phyloP scores from a whole-genome alignment of 2,797 vertebrate genomes.

The Lepilemur septentrionalis region DNA sequence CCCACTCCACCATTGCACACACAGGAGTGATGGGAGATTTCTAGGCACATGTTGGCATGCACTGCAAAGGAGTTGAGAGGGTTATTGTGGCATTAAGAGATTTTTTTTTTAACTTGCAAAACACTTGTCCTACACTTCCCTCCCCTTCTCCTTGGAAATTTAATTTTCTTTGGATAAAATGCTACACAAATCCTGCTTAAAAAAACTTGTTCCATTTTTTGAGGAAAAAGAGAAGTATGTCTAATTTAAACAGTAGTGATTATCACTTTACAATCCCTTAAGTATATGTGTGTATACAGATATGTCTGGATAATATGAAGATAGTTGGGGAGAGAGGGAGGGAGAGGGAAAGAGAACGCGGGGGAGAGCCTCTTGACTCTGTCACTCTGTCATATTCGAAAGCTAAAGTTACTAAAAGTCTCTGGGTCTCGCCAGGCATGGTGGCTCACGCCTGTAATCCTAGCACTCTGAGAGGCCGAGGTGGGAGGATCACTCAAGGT shows the following conservation, averaged over 20 bases:
- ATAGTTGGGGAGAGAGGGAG: neutral
- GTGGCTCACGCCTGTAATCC: no score
- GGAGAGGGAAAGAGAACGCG: neutral
- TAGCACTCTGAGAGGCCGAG: no score
- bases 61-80: fast-evolving
- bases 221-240: neutral
- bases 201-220: neutral
- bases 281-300: neutral
- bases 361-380: neutral
- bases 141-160: neutral
- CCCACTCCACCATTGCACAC: neutral
- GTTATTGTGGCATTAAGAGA: neutral
- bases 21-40: neutral
- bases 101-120: neutral
- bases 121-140: neutral
- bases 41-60: fast-evolving
- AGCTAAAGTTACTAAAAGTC: neutral
- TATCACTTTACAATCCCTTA: neutral
- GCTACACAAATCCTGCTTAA: neutral
- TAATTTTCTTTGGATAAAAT: neutral
- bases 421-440: neutral
- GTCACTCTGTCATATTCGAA: neutral
- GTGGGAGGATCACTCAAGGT: no score
- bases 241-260: neutral
- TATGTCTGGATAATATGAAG: neutral